Percentiles rank a stretch among this genome's conserved stretches.
Evolutionary conservation across 2,888 invertebrate genomes (phyloP).

Genomic region (Spilosoma lubricipeda): DNA sequence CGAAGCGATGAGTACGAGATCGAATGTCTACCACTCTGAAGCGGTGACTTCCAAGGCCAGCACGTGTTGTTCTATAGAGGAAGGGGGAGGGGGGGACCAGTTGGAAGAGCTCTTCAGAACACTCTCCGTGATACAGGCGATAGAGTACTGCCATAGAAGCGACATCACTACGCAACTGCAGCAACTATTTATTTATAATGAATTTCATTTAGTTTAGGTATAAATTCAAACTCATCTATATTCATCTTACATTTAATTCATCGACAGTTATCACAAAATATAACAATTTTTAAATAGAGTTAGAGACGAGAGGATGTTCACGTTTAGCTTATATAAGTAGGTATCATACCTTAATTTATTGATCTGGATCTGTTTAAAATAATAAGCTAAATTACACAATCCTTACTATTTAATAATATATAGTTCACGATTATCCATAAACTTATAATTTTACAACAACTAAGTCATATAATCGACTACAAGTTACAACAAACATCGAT

Average conservation of each 20-base stretch:
- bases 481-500: conserved; percentile 1
- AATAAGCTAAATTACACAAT: conserved; percentile 7
- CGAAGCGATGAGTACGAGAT: too few relatives aligned
- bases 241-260: conserved; percentile 34
- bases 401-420: conserved; percentile 4
- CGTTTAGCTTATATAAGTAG: neutral
- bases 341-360: neutral
- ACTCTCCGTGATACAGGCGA: too few relatives aligned
- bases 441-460: conserved; percentile 15
- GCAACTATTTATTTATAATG: too few relatives aligned
- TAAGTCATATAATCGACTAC: conserved; percentile 6
- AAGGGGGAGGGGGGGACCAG: too few relatives aligned
- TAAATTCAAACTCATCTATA: conserved; percentile 44
- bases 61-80: too few relatives aligned
- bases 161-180: too few relatives aligned
- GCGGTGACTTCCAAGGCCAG: too few relatives aligned
- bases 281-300: conserved; percentile 39
- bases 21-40: too few relatives aligned
- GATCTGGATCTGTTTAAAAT: neutral
- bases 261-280: conserved; percentile 49
- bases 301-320: conserved; percentile 24
- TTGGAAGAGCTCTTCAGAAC: too few relatives aligned
- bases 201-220: conserved; percentile 13
- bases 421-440: conserved; percentile 11
- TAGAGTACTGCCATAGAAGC: too few relatives aligned